Evolutionary conservation across 1,140 invertebrate genomes (phyloP), one percentile per base, ranked within the genome.

Genomic region (Drosophila pandora): DNA sequence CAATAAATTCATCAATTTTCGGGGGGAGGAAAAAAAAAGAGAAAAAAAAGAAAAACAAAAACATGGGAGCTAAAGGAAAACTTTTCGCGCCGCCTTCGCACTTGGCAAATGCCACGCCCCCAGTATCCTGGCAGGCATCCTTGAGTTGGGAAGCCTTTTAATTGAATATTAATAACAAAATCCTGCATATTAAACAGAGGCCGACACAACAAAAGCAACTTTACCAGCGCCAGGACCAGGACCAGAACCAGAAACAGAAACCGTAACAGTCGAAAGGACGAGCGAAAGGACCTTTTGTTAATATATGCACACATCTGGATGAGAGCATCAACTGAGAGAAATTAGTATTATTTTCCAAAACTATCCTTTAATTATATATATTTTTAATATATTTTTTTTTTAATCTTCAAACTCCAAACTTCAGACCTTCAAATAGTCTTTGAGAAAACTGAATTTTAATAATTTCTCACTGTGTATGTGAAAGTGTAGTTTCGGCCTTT

Each of bases 91-190:
- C 62, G 54, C 49, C 76, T 48, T 43, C 23, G 37, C 28, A 47
- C 39, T 57, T 52, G 4, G 39, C 37, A 25, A 59, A 8, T 34
- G 10, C 47, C 34, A 28, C 41, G 12, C 32, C 41, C 49, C 4
- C 25, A 64, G 48, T 58, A 59, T 50, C 55, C 47, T 63, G 25
- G 5, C 25, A 28, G 25, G 39, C 65, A 68, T 50, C 57, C 62
- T 68, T 32, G 32, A 56, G 65, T 50, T 57, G 63, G 34, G 34
- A 69, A 69, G 71, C 72, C 62, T 76, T 76, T 76, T 76, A 76
- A 76, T 76, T 76, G 74, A 76, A 76, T 76, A 76, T 76, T 76
- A 76, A 76, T 76, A 76, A 76, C 74, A 69, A 76, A 76, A 76
- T 76, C 74, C 74, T 76, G 74, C 74, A 76, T 76, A 76, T 76